Conservation (phyloP, 1,140 invertebrate species). For the Ceratina calcarata region DNA sequence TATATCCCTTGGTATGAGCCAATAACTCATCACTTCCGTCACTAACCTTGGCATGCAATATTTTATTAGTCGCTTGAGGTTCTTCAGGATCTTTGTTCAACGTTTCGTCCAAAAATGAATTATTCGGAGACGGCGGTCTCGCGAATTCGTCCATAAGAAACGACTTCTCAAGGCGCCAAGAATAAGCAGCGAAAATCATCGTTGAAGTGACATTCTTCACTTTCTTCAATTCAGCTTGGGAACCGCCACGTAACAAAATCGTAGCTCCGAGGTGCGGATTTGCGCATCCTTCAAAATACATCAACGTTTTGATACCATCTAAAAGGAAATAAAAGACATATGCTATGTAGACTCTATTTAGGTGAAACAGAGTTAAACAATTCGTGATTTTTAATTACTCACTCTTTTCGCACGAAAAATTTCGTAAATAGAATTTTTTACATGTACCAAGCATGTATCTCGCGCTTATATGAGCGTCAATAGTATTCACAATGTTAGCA, state of each 20-base stretch:
- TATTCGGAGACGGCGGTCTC: slow-evolving; percentile 81
- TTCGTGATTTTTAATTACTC: slow-evolving; percentile 22
- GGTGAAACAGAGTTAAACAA: background rate
- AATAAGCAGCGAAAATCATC: slow-evolving; percentile 93
- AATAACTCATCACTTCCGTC: slow-evolving; percentile 22
- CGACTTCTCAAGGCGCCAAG: slow-evolving; percentile 94
- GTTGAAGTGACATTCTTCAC: slow-evolving; percentile 92
- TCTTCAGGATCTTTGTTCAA: slow-evolving; percentile 66
- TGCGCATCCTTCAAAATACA: slow-evolving; percentile 96
- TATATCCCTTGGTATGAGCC: slow-evolving; percentile 2
- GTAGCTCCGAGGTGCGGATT: slow-evolving; percentile 92
- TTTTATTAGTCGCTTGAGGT: slow-evolving; percentile 19
- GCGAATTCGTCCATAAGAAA: slow-evolving; percentile 93
- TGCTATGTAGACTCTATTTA: background rate
- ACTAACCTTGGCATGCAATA: slow-evolving; percentile 8
- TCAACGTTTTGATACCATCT: slow-evolving; percentile 90
- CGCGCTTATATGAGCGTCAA: slow-evolving; percentile 92
- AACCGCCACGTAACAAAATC: slow-evolving; percentile 91
- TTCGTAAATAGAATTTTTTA: slow-evolving; percentile 91
- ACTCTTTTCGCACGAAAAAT: slow-evolving; percentile 83
- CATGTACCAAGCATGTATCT: slow-evolving; percentile 92
- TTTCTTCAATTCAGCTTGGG: slow-evolving; percentile 87
- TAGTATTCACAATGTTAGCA: slow-evolving; percentile 93
- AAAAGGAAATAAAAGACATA: slow-evolving; percentile 56
- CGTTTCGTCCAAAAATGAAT: slow-evolving; percentile 77